Conservation (phyloP, 2,113 vertebrate genomes). For the Anhinga rufa region DNA sequence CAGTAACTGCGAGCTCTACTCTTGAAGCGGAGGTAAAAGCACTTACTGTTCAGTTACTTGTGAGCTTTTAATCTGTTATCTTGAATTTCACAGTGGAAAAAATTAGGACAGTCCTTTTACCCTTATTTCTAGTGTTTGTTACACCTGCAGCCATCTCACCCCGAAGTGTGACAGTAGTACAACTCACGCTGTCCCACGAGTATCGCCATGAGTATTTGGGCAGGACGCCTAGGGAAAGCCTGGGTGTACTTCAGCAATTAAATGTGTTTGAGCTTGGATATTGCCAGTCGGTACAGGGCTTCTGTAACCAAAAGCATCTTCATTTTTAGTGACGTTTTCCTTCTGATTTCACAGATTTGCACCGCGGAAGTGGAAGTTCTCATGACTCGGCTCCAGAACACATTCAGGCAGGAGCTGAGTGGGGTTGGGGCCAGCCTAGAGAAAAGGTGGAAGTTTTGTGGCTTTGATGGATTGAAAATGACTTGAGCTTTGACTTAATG, state of each 20-base stretch:
- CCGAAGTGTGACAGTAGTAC: neutral
- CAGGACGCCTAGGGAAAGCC: neutral
- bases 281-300: neutral
- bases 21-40: neutral
- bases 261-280: neutral
- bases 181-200: neutral
- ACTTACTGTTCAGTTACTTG: neutral
- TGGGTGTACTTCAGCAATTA: accelerated
- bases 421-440: constrained; percentile 95
- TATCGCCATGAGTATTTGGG: neutral
- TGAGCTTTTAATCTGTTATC: neutral
- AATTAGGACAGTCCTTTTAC: neutral
- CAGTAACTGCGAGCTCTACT: neutral
- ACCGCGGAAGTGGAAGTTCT: constrained; percentile 88
- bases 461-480: constrained; percentile 91
- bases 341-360: constrained; percentile 76
- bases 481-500: constrained; percentile 66
- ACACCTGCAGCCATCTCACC: neutral
- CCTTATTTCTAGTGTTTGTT: neutral
- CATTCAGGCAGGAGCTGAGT: constrained; percentile 90
- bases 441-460: constrained; percentile 96
- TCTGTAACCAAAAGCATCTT: neutral
- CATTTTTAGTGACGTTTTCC: neutral
- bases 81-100: neutral
- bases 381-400: constrained; percentile 87